These are phyloP conservation scores for Pantherophis guttatus DNA, from an alignment of 2,113 vertebrate genomes.

Conservation along the genomic window DNA sequence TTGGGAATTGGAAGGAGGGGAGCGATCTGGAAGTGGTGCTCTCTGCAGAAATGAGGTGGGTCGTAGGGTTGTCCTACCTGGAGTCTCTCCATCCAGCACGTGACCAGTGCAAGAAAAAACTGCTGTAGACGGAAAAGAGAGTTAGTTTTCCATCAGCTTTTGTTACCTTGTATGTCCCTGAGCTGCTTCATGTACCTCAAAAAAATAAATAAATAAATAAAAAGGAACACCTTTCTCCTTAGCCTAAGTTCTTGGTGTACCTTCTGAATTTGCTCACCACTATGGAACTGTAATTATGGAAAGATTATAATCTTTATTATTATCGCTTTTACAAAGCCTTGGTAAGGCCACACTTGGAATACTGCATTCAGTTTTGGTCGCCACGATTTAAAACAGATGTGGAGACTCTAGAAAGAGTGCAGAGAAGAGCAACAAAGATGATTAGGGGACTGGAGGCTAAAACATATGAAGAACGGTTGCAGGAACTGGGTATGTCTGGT, in stretches of 20 bases:
- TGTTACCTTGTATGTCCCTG: background rate
- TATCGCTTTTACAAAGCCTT: background rate
- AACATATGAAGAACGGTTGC: too few relatives aligned
- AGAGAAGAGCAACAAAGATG: background rate
- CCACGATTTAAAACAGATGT: too few relatives aligned
- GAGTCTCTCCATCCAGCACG: background rate
- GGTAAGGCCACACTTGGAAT: background rate
- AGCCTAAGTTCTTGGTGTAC: background rate
- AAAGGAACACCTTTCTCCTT: background rate
- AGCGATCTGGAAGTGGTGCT: background rate
- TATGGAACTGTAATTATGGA: background rate
- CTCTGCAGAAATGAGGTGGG: background rate
- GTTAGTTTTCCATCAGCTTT: background rate
- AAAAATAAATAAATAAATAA: background rate
- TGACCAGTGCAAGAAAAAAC: slow-evolving; percentile 45
- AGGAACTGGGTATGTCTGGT: too few relatives aligned
- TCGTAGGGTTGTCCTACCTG: background rate
- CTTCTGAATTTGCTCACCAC: background rate
- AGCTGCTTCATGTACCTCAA: background rate
- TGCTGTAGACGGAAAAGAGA: slow-evolving; percentile 50
- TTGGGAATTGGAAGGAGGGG: background rate
- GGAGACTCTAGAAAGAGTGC: too few relatives aligned
- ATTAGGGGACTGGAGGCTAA: too few relatives aligned
- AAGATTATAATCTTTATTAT: background rate
- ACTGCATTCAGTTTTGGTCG: background rate